Base-by-base conservation (phyloP, 1,140 invertebrate species). In the Drosophila ananassae region DNA sequence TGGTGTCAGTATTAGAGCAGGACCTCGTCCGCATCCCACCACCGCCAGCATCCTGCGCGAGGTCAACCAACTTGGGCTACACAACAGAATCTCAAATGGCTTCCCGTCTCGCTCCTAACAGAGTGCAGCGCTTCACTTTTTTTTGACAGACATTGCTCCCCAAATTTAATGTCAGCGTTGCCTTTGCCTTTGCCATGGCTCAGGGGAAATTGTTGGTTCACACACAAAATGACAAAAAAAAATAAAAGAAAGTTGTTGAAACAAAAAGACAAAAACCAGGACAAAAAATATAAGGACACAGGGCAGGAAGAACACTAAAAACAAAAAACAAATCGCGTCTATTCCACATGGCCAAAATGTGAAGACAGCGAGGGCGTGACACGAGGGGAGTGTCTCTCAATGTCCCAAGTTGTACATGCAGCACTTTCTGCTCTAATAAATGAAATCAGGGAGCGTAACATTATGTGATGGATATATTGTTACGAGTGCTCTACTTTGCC, bases 381-480 rank as follows among this genome's bases (percentile, higher is more conserved):
- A 3, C 34, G 24, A 13, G 21, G 41, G 22, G 32, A 50, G 28
- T 52, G 39, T 44, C 72, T 56, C 58, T 61, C 37, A 62, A 44
- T 73, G 58, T 85, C 71, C 69, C 69, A 58, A 67, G 74, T 75
- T 81, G 81, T 77, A 63, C 76, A 67, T 76, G 78, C 66, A 82
- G 78, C 75, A 83, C 79, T 89, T 83, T 89, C 76, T 79, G 84
- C 83, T 89, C 83, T 89, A 89, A 89, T 89, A 89, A 89, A 89
- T 89, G 83, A 89, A 89, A 89, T 89, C 83, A 89, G 83, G 83
- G 63, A 89, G 67, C 83, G 83, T 89, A 83, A 89, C 83, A 79
- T 89, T 83, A 89, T 89, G 85, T 89, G 83, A 89, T 89, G 84
- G 83, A 89, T 89, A 89, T 83, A 89, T 89, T 83, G 83, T 73